These are phyloP conservation scores for Timema podura DNA, from an alignment of 2,888 invertebrate genomes.

Conservation along the genomic window DNA sequence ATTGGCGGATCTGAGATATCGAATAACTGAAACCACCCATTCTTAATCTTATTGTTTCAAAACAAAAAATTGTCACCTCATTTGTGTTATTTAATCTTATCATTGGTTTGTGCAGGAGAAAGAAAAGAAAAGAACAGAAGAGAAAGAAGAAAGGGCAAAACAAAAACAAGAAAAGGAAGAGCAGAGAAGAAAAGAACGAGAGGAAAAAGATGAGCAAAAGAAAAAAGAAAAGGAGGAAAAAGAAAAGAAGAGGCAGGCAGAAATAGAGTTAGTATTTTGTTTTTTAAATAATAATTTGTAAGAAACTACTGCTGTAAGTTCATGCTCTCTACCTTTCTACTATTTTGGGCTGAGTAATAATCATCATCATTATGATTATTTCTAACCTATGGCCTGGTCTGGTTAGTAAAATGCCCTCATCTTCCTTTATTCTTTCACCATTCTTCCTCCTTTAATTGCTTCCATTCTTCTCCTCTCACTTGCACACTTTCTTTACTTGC, in stretches of 20 bases:
- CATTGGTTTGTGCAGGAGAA: constrained; percentile 44
- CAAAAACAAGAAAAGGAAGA: constrained; percentile 42
- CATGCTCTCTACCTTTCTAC: too few relatives aligned
- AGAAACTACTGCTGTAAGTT: background rate
- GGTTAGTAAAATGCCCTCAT: too few relatives aligned
- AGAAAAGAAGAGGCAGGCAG: constrained; percentile 42
- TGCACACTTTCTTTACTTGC: too few relatives aligned
- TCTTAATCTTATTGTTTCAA: background rate
- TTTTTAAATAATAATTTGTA: background rate
- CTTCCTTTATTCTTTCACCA: too few relatives aligned
- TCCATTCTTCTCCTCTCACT: too few relatives aligned
- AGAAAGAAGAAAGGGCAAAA: constrained; percentile 44
- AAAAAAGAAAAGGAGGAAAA: constrained; percentile 44
- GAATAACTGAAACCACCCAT: too few relatives aligned
- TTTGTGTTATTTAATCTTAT: constrained; percentile 12
- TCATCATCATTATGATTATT: too few relatives aligned
- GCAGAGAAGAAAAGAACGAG: constrained; percentile 26
- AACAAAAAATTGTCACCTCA: background rate
- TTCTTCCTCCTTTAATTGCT: too few relatives aligned
- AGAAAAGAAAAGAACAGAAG: constrained; percentile 49
- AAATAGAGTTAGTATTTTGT: constrained; percentile 44
- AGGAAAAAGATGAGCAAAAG: constrained; percentile 28
- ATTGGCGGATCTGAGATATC: too few relatives aligned
- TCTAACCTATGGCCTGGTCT: too few relatives aligned
- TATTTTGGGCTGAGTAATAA: too few relatives aligned